Conservation (phyloP, 2,113 vertebrate species). For the Poeciliopsis prolifica region DNA sequence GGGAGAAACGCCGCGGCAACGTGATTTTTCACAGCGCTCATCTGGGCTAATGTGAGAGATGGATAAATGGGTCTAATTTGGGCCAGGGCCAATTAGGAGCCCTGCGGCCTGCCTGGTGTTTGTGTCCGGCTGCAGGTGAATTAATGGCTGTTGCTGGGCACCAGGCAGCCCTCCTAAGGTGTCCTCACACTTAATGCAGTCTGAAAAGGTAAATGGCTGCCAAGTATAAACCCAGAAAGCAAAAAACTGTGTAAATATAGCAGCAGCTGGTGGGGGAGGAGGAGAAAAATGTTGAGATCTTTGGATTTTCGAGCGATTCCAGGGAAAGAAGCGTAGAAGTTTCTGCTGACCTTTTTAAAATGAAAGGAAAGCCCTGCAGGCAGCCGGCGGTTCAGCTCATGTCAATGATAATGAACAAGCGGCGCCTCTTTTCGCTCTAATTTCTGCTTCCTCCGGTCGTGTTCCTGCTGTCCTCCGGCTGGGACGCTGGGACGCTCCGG, state of each 20-base stretch:
- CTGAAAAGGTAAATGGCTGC: conserved; percentile 35
- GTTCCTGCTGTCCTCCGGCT: conserved; percentile 13
- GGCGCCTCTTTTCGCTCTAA: conserved; percentile 10
- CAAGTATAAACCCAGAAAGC: conserved; percentile 13
- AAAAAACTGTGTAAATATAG: conserved; percentile 33
- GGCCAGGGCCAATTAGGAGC: conserved; percentile 58
- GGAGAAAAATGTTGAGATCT: not conserved
- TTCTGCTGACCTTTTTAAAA: conserved; percentile 15
- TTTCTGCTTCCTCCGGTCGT: conserved; percentile 29
- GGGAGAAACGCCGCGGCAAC: conserved; percentile 51
- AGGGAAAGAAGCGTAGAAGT: not conserved
- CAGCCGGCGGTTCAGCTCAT: not conserved
- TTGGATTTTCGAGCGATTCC: not conserved
- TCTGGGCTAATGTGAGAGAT: conserved; percentile 51
- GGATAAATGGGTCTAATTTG: conserved; percentile 58
- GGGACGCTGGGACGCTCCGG: conserved; percentile 6
- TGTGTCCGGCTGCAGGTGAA: conserved; percentile 23
- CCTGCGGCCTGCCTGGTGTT: conserved; percentile 32
- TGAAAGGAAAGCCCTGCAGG: not conserved
- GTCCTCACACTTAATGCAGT: conserved; percentile 30
- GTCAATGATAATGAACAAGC: conserved; percentile 27
- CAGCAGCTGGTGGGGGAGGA: not conserved
- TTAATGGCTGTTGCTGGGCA: conserved; percentile 52
- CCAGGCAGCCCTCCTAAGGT: conserved; percentile 43
- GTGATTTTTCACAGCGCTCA: conserved; percentile 52